Evolutionary conservation across 2,113 vertebrate species (phyloP).

Genomic region (Hyaena hyaena): DNA sequence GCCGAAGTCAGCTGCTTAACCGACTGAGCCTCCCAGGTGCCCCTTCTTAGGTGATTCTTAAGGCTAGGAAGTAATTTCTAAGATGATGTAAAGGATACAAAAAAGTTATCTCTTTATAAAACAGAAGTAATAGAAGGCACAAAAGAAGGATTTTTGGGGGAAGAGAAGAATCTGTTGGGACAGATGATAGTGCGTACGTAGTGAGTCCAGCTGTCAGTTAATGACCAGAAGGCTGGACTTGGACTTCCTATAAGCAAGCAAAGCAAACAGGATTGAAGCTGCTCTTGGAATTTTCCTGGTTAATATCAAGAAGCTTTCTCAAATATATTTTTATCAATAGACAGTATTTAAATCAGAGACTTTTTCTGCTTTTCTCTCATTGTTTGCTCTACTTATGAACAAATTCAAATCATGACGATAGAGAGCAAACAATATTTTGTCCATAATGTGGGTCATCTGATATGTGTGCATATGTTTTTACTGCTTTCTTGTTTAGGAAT

Average conservation of each 20-base stretch:
- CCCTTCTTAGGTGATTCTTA: background rate
- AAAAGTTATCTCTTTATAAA: background rate
- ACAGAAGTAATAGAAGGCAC: background rate
- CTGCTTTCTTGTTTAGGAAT: constrained; percentile 65
- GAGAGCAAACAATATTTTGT: background rate
- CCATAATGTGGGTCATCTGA: constrained; percentile 20
- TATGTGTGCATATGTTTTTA: background rate
- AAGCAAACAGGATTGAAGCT: background rate
- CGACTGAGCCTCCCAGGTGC: too few relatives aligned
- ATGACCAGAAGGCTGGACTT: background rate
- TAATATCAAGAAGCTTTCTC: background rate
- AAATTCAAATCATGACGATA: constrained; percentile 12
- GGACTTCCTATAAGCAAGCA: background rate
- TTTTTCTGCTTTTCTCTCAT: background rate
- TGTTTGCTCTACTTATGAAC: background rate
- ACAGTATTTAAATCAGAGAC: background rate
- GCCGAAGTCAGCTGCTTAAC: too few relatives aligned
- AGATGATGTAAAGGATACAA: background rate
- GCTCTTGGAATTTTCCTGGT: background rate
- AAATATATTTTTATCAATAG: background rate
- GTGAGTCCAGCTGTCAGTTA: background rate
- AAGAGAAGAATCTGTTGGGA: background rate
- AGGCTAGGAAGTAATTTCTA: background rate
- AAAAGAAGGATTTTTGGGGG: background rate
- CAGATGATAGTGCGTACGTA: background rate